Percentiles rank a stretch among this genome's conserved stretches.
These are phyloP conservation scores for Halcyon leucocephala DNA, from an alignment of 2,797 vertebrate species.

Conservation along the genomic window DNA sequence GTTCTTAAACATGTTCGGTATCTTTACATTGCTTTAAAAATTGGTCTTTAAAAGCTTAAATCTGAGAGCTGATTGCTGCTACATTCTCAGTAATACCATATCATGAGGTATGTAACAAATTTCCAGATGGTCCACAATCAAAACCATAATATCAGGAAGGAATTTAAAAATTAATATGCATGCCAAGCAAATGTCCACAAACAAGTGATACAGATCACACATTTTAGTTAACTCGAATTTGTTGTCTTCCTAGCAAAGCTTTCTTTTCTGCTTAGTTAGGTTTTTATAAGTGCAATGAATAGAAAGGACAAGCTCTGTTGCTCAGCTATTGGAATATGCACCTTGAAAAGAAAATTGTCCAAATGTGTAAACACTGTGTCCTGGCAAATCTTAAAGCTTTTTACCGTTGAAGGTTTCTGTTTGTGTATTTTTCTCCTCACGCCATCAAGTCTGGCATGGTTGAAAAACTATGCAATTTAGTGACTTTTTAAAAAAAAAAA, in stretches of 20 bases:
- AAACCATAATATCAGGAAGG: not conserved
- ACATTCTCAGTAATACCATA: not conserved
- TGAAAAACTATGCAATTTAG: not conserved
- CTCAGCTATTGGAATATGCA: not conserved
- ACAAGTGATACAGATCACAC: not conserved
- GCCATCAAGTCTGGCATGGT: not conserved
- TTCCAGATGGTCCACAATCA: not conserved
- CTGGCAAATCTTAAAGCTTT: not conserved
- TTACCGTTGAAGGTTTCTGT: not conserved
- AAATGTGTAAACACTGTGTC: not conserved
- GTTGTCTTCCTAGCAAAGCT: constrained; percentile 6
- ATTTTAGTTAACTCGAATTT: not conserved
- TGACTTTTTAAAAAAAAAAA: not conserved
- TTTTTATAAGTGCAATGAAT: not conserved
- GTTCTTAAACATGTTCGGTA: not conserved
- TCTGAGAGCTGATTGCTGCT: rapidly evolving
- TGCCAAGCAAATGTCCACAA: not conserved
- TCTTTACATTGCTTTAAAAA: not conserved
- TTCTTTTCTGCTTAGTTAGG: not conserved
- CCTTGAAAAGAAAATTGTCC: not conserved
- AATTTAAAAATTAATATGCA: not conserved
- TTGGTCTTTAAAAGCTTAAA: not conserved
- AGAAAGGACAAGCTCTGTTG: not conserved
- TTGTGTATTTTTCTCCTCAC: not conserved
- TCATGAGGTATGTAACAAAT: not conserved